Percentiles rank a stretch among this genome's conserved stretches.
Evolutionary conservation across 2,797 vertebrate genomes (phyloP).

Genomic region (Enteromius viviparus): DNA sequence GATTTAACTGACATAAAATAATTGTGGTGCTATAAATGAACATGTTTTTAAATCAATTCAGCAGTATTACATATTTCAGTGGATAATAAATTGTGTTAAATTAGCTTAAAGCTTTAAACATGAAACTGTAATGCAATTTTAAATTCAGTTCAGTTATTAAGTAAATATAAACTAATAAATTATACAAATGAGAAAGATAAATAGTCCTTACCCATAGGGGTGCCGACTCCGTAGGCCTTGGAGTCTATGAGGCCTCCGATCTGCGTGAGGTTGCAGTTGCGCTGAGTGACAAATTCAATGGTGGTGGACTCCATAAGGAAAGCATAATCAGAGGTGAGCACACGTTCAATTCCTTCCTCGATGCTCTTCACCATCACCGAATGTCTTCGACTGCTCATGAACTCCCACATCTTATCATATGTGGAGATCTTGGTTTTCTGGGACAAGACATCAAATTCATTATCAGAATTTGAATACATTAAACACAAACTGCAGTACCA

Average conservation of each 20-base stretch:
- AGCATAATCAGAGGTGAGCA: constrained; percentile 96
- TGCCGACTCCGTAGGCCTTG: constrained; percentile 95
- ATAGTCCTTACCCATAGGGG: constrained; percentile 91
- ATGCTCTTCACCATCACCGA: constrained; percentile 95
- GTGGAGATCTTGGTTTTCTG: constrained; percentile 99
- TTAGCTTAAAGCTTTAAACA: background rate
- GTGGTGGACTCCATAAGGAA: constrained; percentile 99
- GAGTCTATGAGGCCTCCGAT: constrained; percentile 97
- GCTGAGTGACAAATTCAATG: constrained; percentile 94
- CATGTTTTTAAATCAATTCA: background rate
- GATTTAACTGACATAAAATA: background rate
- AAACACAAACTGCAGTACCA: background rate
- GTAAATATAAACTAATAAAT: background rate
- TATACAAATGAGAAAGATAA: no score
- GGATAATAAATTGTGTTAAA: background rate
- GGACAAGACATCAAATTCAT: constrained; percentile 29
- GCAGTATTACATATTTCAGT: background rate
- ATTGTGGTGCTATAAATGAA: background rate
- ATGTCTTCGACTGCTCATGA: constrained; percentile 97
- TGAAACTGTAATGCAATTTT: background rate
- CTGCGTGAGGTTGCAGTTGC: constrained; percentile 98
- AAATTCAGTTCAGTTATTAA: background rate
- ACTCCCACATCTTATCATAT: constrained; percentile 99
- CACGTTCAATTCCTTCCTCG: constrained; percentile 95
- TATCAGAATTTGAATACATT: background rate